Evolutionary conservation across 2,888 invertebrate genomes (phyloP).

Genomic region (Mycalesis mineus): DNA sequence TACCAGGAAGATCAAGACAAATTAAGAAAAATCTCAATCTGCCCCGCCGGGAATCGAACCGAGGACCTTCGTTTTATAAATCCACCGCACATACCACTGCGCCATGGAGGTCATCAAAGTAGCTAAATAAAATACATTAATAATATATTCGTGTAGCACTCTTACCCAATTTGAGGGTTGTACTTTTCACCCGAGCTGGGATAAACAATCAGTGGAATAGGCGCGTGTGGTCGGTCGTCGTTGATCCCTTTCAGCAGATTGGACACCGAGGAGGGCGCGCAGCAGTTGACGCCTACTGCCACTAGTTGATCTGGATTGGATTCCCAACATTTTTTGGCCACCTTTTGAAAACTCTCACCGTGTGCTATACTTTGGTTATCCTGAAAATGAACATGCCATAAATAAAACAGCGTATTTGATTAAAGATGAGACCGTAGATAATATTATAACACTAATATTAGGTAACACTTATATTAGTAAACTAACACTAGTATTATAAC

Average conservation of each 20-base stretch:
- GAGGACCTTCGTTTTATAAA: too few species aligned
- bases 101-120: too few species aligned
- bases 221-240: conserved; percentile 66
- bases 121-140: too few species aligned
- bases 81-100: too few species aligned
- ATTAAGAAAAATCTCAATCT: too few species aligned
- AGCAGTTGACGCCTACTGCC: conserved; percentile 94
- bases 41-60: too few species aligned
- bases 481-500: too few species aligned
- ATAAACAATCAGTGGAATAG: conserved; percentile 90
- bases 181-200: conserved; percentile 95
- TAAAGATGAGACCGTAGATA: too few species aligned
- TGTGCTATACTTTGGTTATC: conserved; percentile 82
- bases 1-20: too few species aligned
- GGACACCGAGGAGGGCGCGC: conserved; percentile 72
- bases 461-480: too few species aligned
- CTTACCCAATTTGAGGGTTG: conserved; percentile 82
- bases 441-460: too few species aligned
- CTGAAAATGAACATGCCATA: conserved; percentile 39
- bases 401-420: too few species aligned
- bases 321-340: conserved; percentile 84
- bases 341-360: conserved; percentile 88
- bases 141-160: not conserved
- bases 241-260: conserved; percentile 68
- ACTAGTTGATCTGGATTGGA: conserved; percentile 83